Evolutionary conservation across 2,113 vertebrate genomes (phyloP), one percentile per base, ranked within the genome.

Genomic region (Ramphastos sulfuratus): DNA sequence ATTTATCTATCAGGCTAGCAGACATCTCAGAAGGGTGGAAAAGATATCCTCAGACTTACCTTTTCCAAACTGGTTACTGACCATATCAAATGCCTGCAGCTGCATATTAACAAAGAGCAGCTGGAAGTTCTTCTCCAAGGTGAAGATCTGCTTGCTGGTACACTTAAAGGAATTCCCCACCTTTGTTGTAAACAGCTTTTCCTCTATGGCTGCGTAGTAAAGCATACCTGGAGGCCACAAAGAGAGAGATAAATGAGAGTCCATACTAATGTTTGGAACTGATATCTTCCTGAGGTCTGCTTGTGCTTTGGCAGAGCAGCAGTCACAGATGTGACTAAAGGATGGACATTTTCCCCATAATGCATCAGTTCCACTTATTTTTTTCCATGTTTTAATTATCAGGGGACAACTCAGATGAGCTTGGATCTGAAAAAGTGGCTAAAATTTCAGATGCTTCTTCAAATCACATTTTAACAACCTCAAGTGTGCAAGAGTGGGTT

Each of bases 51-150:
- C 25, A 48, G 30, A 81, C 96, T 96, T 92, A 99, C 99, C 98
- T 97, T 96, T 94, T 77, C 98, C 98, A 90, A 98, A 98, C 6
- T 19, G 69, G 77, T 97, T 95, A 3, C 48, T 94, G 1, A 88
- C 64, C 9, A 98, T 93, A 52, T 95, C 93, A 94, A 99, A 99
- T 1, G 98, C 99, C 93, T 99, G 99, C 10, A 99, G 96, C 75
- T 98, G 97, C 86, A 98, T 89, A 16, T 98, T 87, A 24, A 96
- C 86, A 42, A 98, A 90, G 69, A 97, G 97, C 55, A 99, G 85
- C 10, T 73, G 97, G 56, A 99, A 95, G 71, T 88, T 58, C 8
- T 79, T 67, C 10, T 98, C 97, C 79, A 98, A 83, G 61, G 19
- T 5, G 11, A 98, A 56, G 33, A 82, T 93, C 80, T 92, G 98